Evolutionary conservation across 1,140 invertebrate species (phyloP).

Genomic region (Euglossa dilemma): DNA sequence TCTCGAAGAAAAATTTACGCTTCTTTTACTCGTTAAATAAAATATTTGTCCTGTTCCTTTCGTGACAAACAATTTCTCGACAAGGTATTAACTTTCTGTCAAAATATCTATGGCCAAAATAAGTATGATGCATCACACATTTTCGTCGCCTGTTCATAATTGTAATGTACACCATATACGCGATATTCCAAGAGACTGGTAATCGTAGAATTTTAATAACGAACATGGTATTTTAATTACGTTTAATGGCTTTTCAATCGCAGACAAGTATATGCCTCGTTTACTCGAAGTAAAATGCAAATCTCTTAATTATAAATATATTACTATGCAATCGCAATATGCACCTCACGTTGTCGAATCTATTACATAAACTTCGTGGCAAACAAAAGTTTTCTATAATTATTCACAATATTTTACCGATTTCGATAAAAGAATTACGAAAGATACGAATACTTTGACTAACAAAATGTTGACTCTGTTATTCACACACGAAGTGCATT

Average conservation of each 20-base stretch:
- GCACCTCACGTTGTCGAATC: neutral
- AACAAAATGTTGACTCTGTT: neutral
- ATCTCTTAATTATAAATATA: neutral
- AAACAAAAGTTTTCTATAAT: neutral
- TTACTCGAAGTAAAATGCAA: neutral
- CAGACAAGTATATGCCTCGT: no score
- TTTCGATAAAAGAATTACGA: conserved; percentile 2
- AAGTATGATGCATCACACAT: no score
- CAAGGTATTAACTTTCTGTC: no score
- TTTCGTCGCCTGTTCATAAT: no score
- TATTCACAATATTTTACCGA: neutral
- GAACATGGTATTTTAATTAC: neutral
- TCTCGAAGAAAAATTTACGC: neutral
- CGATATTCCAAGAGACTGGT: neutral
- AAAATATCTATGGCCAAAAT: no score
- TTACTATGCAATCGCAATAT: neutral
- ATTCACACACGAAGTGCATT: neutral
- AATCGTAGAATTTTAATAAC: neutral
- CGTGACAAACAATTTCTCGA: neutral
- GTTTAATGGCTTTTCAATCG: neutral
- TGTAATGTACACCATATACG: no score
- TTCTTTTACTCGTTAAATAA: neutral
- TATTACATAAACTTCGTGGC: neutral
- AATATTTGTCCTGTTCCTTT: neutral
- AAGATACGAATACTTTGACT: neutral